Evolutionary conservation across 2,888 invertebrate genomes (phyloP).

Genomic region (Pilophorus perplexus): DNA sequence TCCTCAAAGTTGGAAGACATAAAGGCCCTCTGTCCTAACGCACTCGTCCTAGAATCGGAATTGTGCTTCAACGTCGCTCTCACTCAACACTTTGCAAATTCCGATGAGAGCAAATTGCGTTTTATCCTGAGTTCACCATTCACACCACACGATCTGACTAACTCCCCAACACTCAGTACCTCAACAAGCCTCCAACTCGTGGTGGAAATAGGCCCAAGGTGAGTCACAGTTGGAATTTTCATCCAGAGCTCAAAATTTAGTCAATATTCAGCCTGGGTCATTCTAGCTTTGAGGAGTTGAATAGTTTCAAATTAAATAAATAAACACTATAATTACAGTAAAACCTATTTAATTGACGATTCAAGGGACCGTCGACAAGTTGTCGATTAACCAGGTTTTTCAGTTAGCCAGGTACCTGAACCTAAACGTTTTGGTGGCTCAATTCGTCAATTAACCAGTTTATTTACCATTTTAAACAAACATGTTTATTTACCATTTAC

Average conservation of each 20-base stretch:
- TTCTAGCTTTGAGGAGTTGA: no score
- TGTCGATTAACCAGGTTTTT: no score
- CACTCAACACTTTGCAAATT: constrained; percentile 56
- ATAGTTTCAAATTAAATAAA: no score
- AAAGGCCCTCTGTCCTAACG: constrained; percentile 48
- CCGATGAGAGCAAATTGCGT: constrained; percentile 64
- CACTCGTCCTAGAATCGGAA: constrained; percentile 66
- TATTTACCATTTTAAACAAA: no score
- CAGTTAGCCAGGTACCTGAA: no score
- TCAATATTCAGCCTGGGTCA: no score
- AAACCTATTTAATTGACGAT: no score
- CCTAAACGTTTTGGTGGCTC: no score
- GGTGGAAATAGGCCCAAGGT: constrained; percentile 89
- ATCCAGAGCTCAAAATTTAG: not conserved
- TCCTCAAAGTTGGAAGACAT: constrained; percentile 49
- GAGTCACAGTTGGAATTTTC: constrained; percentile 45
- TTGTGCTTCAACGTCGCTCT: constrained; percentile 78
- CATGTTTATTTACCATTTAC: no score
- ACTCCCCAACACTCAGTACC: constrained; percentile 56
- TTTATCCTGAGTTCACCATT: constrained; percentile 79
- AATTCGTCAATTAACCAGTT: no score
- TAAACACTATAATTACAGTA: not conserved
- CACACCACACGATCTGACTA: constrained; percentile 59
- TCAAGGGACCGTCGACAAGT: no score
- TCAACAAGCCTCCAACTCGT: constrained; percentile 56